Base-by-base conservation (phyloP, 2,797 vertebrate species). In the Telmatherina bonti region DNA sequence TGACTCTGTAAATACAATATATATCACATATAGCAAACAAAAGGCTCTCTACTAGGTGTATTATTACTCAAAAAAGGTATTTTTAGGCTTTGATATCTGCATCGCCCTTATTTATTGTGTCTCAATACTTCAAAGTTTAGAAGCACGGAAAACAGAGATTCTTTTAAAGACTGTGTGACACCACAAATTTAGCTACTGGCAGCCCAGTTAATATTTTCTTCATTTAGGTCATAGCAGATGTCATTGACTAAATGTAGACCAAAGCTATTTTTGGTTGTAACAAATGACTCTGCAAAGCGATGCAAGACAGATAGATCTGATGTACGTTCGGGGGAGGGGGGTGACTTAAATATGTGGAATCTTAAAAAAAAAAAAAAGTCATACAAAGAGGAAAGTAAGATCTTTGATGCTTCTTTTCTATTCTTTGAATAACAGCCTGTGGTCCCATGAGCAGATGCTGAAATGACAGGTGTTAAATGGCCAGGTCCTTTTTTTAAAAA, bases 191-290 rank as follows among this genome's bases (percentile, higher is more conserved):
- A 81, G 85, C 76, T 72, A n/a, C 80, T 86, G 30, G 49, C 83
- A 85, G 63, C 75, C 80, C 80, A 89, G 88, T 88, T 87, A 78
- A 83, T 82, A 83, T 85, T 29, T 27, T 64, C 68, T 92, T 79
- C 69, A 88, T 88, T 89, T 90, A 74, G 87, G 87, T 87, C 87
- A 82, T 68, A 67, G 72, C 81, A 87, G 72, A 88, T 86, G 88
- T 86, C 87, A 89, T 76, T 81, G 80, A 85, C 88, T 91, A 85
- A 90, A 91, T 91, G 82, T 89, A 75, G 85, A 89, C 72, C 85
- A 89, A 81, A 82, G 79, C 77, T 91, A 88, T 92, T 89, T 91
- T 85, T 76, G 80, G 84, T 79, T 59, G 66, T 85, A 87, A 90
- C 74, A 89, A 90, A 91, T 88, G 84, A 91, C 80, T 88, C 85